Conservation (phyloP, 2,888 invertebrate species). For the Sympetrum striolatum region DNA sequence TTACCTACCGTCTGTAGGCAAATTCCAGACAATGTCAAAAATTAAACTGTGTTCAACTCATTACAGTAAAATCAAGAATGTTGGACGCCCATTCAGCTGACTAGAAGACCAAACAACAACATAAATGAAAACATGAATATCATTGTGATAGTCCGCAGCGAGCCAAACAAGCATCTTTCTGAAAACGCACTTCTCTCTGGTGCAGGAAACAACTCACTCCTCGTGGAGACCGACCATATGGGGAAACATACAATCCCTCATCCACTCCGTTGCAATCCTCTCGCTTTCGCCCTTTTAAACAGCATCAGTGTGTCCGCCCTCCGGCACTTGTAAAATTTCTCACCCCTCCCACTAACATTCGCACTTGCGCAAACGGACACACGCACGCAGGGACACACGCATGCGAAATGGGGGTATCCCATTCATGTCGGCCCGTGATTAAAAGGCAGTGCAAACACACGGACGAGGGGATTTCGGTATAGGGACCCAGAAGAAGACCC, state of each 20-base stretch:
- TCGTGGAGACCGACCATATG: not conserved
- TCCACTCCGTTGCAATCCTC: not conserved
- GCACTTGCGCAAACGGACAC: not conserved
- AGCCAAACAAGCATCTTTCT: no score
- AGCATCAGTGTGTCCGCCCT: not conserved
- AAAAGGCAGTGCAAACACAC: constrained; percentile 32
- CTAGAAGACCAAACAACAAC: no score
- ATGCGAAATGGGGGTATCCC: not conserved
- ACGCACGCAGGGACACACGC: not conserved
- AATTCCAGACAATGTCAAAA: no score
- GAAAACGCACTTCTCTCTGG: no score
- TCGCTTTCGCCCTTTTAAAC: no score
- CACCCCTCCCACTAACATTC: not conserved
- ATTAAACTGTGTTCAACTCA: no score
- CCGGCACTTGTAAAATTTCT: not conserved
- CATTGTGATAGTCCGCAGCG: no score
- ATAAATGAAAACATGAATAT: no score
- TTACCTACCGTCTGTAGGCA: no score
- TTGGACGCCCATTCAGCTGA: no score
- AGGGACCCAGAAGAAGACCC: not conserved
- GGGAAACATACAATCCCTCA: not conserved
- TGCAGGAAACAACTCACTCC: not conserved
- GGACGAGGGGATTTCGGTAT: not conserved
- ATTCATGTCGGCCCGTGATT: constrained; percentile 37
- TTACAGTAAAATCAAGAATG: no score